Percentiles rank a stretch among this genome's conserved stretches.
phyloP scores from a whole-genome alignment of 2,888 invertebrate genomes.

The Dryomyza anilis region DNA sequence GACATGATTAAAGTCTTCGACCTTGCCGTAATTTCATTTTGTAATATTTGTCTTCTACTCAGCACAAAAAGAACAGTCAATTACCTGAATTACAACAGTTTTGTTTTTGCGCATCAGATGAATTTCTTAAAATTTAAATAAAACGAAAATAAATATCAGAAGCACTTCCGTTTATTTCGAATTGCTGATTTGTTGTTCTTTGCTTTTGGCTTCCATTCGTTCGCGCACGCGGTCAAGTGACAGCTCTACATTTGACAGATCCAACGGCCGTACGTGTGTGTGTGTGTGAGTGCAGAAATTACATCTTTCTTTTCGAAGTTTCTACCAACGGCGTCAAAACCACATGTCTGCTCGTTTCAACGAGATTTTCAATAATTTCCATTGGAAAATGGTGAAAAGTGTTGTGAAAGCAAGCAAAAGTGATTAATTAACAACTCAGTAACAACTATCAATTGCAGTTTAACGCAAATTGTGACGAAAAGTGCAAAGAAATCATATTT shows the following conservation, averaged over 20 bases:
- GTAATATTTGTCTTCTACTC: too few relatives aligned
- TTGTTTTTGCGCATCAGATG: too few relatives aligned
- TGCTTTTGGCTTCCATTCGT: too few relatives aligned
- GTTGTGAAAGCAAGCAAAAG: constrained; percentile 50
- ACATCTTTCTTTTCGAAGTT: constrained; percentile 64
- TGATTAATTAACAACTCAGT: constrained; percentile 41
- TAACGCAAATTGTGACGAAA: constrained; percentile 42
- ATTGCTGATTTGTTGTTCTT: too few relatives aligned
- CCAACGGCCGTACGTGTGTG: background rate
- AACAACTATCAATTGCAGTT: constrained; percentile 46
- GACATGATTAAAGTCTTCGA: too few relatives aligned
- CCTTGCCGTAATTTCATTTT: too few relatives aligned
- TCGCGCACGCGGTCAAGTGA: constrained; percentile 5
- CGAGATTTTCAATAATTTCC: constrained; percentile 51
- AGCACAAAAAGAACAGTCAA: too few relatives aligned
- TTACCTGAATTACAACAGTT: too few relatives aligned
- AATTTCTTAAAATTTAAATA: too few relatives aligned
- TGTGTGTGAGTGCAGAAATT: constrained; percentile 35
- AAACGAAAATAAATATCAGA: too few relatives aligned
- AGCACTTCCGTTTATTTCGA: too few relatives aligned
- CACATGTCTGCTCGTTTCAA: constrained; percentile 66
- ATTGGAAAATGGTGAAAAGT: constrained; percentile 54
- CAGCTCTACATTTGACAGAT: background rate
- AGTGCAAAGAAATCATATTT: constrained; percentile 31
- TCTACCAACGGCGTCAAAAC: constrained; percentile 72